Evolutionary conservation across 2,113 vertebrate genomes (phyloP), one percentile per base, ranked within the genome.

Genomic region (Epinephelus lanceolatus): DNA sequence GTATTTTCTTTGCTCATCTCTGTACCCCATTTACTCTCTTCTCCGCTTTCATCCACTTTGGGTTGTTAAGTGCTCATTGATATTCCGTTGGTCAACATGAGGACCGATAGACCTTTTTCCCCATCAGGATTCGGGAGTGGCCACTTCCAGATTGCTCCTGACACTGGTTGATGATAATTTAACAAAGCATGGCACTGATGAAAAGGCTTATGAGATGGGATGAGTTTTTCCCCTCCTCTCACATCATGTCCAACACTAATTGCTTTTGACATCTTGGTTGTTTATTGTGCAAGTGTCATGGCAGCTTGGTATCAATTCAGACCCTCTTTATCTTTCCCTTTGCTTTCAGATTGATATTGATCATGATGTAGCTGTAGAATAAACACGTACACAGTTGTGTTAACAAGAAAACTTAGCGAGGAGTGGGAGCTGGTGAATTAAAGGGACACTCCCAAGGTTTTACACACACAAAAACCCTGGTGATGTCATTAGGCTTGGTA

Each of bases 91-190:
- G 87, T 89, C 91, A 92, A 86, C 86, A 83, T 62, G 84, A 91
- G 78, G 83, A 83, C 89, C 85, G 84, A 88, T 75, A 87, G 90
- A 92, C 91, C 84, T 82, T 88, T 74, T 81, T 57, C 27, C 76
- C 82, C 71, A 80, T 88, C 18, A 71, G 84, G 71, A 85, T 69
- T 91, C 71, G 27, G 81, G 76, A 90, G 80, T 86, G 82, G 91
- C 77, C 84, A 80, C 85, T 90, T 78, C 77, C 89, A 91, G 84
- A 91, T 93, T 93, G 90, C 78, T 83, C 78, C 81, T 78, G 93
- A 91, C 87, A 89, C 79, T 73, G 71, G 75, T 88, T 92, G 93
- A 94, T 89, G 89, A 91, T 91, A 86, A 92, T 92, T 91, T 89
- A 91, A 92, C 93, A 92, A 91, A 91, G 88, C 88, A 71, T 74